Evolutionary conservation across 1,140 invertebrate species (phyloP).

Genomic region (Drosophila sproati): DNA sequence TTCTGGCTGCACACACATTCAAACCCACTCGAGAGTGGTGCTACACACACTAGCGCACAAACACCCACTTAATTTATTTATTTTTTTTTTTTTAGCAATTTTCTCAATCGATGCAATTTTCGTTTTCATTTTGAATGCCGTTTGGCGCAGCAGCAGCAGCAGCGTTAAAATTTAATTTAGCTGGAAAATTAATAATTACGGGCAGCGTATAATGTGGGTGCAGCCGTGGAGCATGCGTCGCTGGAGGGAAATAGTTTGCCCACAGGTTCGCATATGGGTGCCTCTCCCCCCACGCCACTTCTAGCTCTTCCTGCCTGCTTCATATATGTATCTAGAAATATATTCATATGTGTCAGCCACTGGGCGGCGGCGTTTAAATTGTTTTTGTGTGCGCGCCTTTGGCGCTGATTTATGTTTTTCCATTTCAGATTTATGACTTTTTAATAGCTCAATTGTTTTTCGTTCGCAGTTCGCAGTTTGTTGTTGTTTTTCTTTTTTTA

Average conservation of each 20-base stretch:
- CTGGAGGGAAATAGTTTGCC: conserved; percentile 29
- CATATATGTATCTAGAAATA: background rate
- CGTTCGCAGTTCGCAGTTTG: conserved; percentile 51
- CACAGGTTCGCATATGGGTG: conserved; percentile 3
- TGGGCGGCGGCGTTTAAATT: conserved; percentile 66
- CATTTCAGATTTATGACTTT: conserved; percentile 83
- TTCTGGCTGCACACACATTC: conserved; percentile 24
- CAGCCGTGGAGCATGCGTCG: conserved; percentile 49
- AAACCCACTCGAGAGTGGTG: background rate
- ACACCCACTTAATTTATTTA: conserved; percentile 35
- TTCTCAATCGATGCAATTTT: conserved; percentile 77
- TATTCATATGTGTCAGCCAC: conserved; percentile 57
- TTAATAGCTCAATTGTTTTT: conserved; percentile 80
- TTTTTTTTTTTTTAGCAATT: conserved; percentile 53
- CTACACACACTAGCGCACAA: conserved; percentile 2
- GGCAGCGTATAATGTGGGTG: conserved; percentile 71
- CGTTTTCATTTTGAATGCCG: conserved; percentile 74
- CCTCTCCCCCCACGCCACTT: background rate
- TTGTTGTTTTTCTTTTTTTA: conserved; percentile 17
- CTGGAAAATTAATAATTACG: conserved; percentile 82
- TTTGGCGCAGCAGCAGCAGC: conserved; percentile 48
- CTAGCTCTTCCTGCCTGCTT: background rate
- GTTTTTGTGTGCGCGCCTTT: conserved; percentile 68
- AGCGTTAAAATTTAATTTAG: conserved; percentile 80
- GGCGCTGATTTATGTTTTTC: conserved; percentile 79